A percentile compares a stretch with the other conserved stretches of the same genome.
Conservation (phyloP, 2,888 invertebrate genomes). For the Melitaea athalia region DNA sequence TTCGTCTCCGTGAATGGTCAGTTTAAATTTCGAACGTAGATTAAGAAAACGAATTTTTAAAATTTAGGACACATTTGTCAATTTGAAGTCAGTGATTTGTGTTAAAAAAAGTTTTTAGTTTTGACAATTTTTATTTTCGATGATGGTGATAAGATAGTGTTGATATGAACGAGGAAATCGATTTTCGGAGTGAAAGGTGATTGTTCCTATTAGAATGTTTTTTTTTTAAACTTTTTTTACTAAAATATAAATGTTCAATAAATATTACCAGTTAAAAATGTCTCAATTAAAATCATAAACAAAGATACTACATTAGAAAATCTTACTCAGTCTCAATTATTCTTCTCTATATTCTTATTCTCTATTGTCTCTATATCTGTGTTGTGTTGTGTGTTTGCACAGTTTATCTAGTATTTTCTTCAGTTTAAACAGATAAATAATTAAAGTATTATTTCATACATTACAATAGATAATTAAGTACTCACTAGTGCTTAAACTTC, state of each 20-base stretch:
- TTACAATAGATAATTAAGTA: too few species aligned
- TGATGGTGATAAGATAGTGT: conserved; percentile 56
- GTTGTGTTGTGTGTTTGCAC: too few species aligned
- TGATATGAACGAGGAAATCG: conserved; percentile 56
- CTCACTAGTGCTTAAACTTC: too few species aligned
- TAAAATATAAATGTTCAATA: background rate
- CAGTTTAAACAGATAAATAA: too few species aligned
- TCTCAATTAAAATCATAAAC: too few species aligned
- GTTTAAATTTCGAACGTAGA: conserved; percentile 1
- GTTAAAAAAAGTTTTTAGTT: conserved; percentile 20
- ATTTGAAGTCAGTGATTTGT: conserved; percentile 20
- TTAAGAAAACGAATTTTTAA: too few species aligned
- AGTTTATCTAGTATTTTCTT: too few species aligned
- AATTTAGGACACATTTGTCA: background rate
- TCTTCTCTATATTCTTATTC: too few species aligned
- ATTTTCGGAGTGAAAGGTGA: conserved; percentile 57
- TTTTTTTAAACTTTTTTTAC: conserved; percentile 5
- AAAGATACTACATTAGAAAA: background rate
- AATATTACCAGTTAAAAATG: too few species aligned
- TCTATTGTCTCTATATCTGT: too few species aligned
- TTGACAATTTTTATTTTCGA: conserved; percentile 31
- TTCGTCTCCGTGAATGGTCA: background rate
- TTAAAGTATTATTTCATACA: too few species aligned
- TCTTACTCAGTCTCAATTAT: too few species aligned
- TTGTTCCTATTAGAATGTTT: conserved; percentile 58